Base-by-base conservation (phyloP, 2,797 vertebrate genomes). In the Myotis pilosus region DNA sequence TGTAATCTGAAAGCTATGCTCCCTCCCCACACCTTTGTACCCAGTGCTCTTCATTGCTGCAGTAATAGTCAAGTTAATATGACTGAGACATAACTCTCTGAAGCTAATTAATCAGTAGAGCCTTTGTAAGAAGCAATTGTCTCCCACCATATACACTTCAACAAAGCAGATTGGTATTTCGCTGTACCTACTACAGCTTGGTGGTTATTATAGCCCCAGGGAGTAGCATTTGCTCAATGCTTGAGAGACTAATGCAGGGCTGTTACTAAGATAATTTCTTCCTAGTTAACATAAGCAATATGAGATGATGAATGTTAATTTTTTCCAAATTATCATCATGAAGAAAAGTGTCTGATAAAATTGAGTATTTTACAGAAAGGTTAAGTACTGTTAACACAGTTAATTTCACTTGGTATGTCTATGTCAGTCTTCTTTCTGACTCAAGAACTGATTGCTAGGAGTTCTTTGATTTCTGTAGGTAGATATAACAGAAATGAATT, bases 21-120 rank as follows among this genome's bases (percentile, higher is more conserved):
- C 28, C 22, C 36, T 85, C 4, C n/a, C 49, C 44, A 60, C 5
- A 51, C 74, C 16, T 72, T 78, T 44, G 69, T 12, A 15, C 15
- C 72, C 60, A 51, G 11, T 8, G 16, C 87, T 82, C 92, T 62
- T 79, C 84, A n/a, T 16, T 75, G 25, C 94, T 95, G 53, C 88
- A 71, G 44, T n/a, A 93, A 84, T 78, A 51, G 88, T 97, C 82
- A 97, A 87, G 44, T 69, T 95, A 81, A 87, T 89, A 79, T 87
- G 94, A 94, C 91, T 68, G 92, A 97, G 87, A 76, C 75, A 30
- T 83, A 93, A 53, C 92, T 92, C 87, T 96, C 94, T 81, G 84
- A 96, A 91, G 92, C 91, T 95, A 96, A 97, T 97, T 97, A 96
- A 96, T 96, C 92, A 94, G 76, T 12, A 84, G 78, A 19, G 47